phyloP scores from a whole-genome alignment of 2,797 vertebrate genomes.

The Cossypha heuglini region DNA sequence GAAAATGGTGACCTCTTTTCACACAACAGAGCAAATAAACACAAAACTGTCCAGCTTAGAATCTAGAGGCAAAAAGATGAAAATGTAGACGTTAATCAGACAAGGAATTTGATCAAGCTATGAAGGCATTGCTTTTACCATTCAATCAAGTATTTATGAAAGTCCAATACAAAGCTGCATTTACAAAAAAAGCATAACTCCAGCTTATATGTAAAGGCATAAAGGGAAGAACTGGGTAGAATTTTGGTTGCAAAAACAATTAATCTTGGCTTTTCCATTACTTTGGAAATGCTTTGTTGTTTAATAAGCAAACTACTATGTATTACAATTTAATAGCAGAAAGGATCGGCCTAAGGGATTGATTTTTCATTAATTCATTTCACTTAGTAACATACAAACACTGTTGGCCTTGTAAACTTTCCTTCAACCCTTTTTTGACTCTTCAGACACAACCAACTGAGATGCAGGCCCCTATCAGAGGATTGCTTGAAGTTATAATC shows the following conservation, averaged over 20 bases:
- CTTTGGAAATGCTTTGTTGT: background rate
- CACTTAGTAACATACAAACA: background rate
- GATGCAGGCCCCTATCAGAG: background rate
- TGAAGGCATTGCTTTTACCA: background rate
- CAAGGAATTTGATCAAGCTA: background rate
- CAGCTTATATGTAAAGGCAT: background rate
- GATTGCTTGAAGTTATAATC: background rate
- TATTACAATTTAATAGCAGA: background rate
- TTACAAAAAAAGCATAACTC: background rate
- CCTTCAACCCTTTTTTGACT: background rate
- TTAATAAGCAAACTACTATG: background rate
- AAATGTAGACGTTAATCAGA: background rate
- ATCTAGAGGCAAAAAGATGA: background rate
- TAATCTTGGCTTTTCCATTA: background rate
- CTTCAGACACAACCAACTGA: background rate
- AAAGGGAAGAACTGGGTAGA: background rate
- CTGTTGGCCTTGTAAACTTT: background rate
- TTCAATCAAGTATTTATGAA: background rate
- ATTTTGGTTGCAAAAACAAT: background rate
- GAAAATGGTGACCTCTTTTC: background rate
- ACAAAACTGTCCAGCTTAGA: background rate
- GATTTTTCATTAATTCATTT: background rate
- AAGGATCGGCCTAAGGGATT: background rate
- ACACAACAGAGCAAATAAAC: conserved; percentile 1
- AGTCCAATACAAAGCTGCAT: background rate